A percentile compares a stretch with the other conserved stretches of the same genome.
These are phyloP conservation scores for Gulo gulo DNA, from an alignment of 2,113 vertebrate species.

Conservation along the genomic window DNA sequence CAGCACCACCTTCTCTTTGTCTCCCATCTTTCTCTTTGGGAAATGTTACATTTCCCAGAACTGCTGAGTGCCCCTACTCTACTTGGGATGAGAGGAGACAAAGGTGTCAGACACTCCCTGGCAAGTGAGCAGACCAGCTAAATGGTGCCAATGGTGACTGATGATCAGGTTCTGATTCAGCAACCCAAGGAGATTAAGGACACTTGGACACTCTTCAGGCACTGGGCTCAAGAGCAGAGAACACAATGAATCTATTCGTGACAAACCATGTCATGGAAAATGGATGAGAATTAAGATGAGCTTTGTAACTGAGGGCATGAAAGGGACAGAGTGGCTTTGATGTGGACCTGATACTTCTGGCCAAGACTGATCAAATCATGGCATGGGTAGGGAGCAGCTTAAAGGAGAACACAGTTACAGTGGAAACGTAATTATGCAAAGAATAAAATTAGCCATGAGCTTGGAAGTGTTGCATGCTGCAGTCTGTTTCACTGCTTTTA, in stretches of 20 bases:
- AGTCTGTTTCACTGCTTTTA: not conserved
- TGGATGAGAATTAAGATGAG: not conserved
- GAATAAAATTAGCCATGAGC: not conserved
- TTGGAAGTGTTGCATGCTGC: not conserved
- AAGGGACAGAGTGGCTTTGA: conserved; percentile 34
- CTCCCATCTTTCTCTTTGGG: not conserved
- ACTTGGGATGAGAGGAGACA: not conserved
- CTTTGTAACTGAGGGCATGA: conserved; percentile 44
- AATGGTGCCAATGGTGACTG: not conserved
- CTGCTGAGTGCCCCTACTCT: not conserved
- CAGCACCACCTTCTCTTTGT: not conserved
- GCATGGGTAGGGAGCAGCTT: not conserved
- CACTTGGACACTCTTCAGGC: not conserved
- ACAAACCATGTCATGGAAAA: conserved; percentile 23
- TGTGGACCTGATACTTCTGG: not conserved
- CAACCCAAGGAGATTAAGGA: not conserved
- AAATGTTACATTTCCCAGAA: not conserved
- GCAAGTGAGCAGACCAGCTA: not conserved
- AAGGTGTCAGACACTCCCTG: not conserved
- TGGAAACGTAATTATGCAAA: not conserved
- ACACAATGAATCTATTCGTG: not conserved
- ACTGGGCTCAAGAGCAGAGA: not conserved
- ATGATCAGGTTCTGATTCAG: conserved; percentile 2
- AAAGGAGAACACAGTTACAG: not conserved
- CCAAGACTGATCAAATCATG: not conserved